Conservation (phyloP, 2,888 invertebrate species). For the Agonopterix subpropinquella region DNA sequence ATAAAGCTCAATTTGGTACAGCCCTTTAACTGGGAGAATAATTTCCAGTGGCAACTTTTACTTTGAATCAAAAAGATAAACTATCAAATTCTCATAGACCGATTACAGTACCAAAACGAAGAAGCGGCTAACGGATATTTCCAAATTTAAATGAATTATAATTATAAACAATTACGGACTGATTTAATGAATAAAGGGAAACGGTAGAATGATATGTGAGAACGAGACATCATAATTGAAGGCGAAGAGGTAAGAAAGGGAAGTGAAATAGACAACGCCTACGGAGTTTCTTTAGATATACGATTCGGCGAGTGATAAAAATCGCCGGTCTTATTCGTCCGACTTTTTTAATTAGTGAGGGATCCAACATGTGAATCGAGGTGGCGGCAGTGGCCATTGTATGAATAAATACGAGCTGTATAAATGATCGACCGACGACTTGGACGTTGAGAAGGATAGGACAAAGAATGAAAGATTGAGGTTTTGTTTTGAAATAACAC, state of each 20-base stretch:
- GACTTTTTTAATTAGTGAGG: constrained; percentile 72
- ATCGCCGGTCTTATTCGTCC: constrained; percentile 74
- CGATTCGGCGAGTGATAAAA: constrained; percentile 72
- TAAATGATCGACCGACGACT: constrained; percentile 47
- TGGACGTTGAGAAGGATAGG: constrained; percentile 48
- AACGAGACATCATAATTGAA: constrained; percentile 36
- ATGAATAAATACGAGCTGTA: constrained; percentile 60
- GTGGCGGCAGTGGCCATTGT: constrained; percentile 57
- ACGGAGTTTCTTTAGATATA: constrained; percentile 59
- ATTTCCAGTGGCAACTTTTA: constrained; percentile 10
- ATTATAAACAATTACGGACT: constrained; percentile 68
- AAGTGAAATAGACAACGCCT: constrained; percentile 60
- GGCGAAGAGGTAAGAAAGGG: constrained; percentile 39
- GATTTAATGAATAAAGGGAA: constrained; percentile 62
- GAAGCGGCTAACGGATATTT: constrained; percentile 44
- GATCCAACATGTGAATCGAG: constrained; percentile 66
- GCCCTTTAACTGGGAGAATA: constrained; percentile 1
- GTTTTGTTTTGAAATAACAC: too few species aligned
- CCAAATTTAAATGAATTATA: constrained; percentile 65
- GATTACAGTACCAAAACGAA: constrained; percentile 50
- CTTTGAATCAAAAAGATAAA: constrained; percentile 40
- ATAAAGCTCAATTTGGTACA: constrained; percentile 13
- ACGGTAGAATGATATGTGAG: constrained; percentile 32
- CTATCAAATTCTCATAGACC: constrained; percentile 59
- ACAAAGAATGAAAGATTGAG: constrained; percentile 2